Conservation (phyloP, 1,140 invertebrate species). For the Grapholita molesta region DNA sequence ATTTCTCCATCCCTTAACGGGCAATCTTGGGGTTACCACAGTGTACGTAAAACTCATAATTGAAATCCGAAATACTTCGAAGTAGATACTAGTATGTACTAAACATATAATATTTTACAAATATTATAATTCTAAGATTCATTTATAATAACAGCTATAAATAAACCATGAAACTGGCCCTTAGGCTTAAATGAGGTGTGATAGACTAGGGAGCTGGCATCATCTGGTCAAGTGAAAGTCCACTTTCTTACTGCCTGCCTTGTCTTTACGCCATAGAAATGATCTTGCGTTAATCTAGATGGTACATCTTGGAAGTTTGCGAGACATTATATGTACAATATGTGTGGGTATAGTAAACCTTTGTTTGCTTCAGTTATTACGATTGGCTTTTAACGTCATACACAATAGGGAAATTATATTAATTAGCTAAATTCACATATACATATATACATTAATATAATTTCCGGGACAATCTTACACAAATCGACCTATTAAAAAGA, state of each 20-base stretch:
- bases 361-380: no score
- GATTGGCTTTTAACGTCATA: no score
- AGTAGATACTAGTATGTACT: not conserved
- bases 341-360: no score
- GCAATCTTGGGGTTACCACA: no score
- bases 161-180: slow-evolving; percentile 49
- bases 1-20: no score
- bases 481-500: no score
- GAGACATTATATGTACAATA: no score
- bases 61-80: not conserved
- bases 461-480: no score
- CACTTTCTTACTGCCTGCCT: slow-evolving; percentile 63
- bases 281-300: slow-evolving; percentile 42
- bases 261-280: slow-evolving; percentile 47
- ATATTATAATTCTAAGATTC: not conserved
- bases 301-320: slow-evolving; percentile 28
- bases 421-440: no score
- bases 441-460: no score
- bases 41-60: not conserved
- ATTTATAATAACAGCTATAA: not conserved
- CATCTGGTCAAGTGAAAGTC: slow-evolving; percentile 70
- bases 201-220: slow-evolving; percentile 71
- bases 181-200: slow-evolving; percentile 66
- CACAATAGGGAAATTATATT: no score
- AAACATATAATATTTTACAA: no score